Percentiles rank a stretch among this genome's conserved stretches.
phyloP scores from a whole-genome alignment of 2,113 vertebrate genomes.

The Rattus norvegicus region DNA sequence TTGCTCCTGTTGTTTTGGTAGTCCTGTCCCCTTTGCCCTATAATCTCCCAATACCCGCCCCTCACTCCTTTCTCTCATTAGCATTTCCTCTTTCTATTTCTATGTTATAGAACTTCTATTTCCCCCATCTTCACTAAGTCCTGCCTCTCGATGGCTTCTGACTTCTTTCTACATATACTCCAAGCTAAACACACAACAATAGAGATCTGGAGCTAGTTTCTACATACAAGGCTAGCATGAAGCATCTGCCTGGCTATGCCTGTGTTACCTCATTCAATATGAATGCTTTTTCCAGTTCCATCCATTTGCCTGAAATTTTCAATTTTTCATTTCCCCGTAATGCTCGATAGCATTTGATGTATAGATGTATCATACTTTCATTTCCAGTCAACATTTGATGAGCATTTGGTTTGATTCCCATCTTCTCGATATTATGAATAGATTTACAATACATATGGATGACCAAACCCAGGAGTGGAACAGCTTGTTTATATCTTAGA shows the following conservation, averaged over 20 bases:
- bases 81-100: background rate
- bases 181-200: background rate
- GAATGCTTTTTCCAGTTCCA: background rate
- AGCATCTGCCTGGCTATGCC: background rate
- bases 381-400: background rate
- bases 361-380: background rate
- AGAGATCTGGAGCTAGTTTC: background rate
- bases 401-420: background rate
- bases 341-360: background rate
- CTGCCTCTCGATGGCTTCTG: background rate
- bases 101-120: background rate
- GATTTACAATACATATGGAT: background rate
- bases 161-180: background rate
- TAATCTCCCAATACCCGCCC: background rate
- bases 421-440: background rate
- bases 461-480: background rate
- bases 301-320: background rate
- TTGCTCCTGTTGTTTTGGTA: background rate
- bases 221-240: background rate
- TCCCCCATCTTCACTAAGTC: background rate
- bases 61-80: background rate
- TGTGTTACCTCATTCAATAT: background rate
- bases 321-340: background rate
- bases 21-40: background rate
- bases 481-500: background rate